These are phyloP conservation scores for Heliconius hermathena DNA, from an alignment of 1,140 invertebrate species.

Conservation along the genomic window DNA sequence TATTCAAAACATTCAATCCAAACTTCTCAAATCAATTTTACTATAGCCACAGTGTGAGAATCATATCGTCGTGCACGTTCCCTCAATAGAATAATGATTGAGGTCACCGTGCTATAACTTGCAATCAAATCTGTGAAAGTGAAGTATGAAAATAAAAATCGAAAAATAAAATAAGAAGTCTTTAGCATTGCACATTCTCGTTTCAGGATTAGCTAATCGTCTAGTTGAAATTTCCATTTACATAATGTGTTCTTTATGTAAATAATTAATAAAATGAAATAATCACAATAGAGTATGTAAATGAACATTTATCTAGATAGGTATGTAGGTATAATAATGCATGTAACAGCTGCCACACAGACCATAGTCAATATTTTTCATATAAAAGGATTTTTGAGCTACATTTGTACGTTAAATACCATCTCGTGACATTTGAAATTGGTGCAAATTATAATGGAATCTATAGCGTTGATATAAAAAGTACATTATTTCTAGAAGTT, in stretches of 20 bases:
- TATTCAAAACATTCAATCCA: background rate
- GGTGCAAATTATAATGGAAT: constrained; percentile 57
- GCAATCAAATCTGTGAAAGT: constrained; percentile 65
- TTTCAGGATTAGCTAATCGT: constrained; percentile 75
- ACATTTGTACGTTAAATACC: constrained; percentile 63
- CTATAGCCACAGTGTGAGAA: constrained; percentile 42
- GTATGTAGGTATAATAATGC: constrained; percentile 65
- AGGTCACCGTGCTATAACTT: constrained; percentile 66
- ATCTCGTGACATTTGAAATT: constrained; percentile 75
- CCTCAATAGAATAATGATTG: constrained; percentile 53
- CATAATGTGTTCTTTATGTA: constrained; percentile 25
- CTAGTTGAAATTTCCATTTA: constrained; percentile 66
- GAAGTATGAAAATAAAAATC: constrained; percentile 75
- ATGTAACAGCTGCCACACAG: constrained; percentile 78
- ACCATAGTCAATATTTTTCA: constrained; percentile 59
- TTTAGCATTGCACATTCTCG: constrained; percentile 80
- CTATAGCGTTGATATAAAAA: background rate
- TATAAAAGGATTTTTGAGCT: constrained; percentile 43
- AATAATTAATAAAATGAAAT: background rate
- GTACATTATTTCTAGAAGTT: background rate
- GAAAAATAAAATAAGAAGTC: constrained; percentile 77
- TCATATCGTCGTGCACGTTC: constrained; percentile 52
- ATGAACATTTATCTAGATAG: constrained; percentile 71
- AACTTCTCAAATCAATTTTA: constrained; percentile 2
- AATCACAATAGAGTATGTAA: constrained; percentile 40